Evolutionary conservation across 2,888 invertebrate genomes (phyloP), one percentile per base, ranked within the genome.

Genomic region (Pyrgus malvae): DNA sequence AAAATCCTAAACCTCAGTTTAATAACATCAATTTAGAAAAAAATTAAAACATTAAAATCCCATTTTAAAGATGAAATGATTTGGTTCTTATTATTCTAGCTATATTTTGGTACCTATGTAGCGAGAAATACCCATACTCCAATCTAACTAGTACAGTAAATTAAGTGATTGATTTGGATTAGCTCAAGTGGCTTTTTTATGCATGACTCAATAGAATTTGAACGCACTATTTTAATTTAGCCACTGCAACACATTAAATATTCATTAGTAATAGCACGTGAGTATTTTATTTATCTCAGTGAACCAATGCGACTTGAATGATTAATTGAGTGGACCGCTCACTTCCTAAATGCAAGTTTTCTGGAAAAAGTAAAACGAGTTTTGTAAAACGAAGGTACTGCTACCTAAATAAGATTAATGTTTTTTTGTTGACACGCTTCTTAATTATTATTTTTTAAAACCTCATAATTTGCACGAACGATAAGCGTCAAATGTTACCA

Each of bases 241-340:
- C 19, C 44, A 37, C 3, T 40, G 35, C 2, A 27, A 3, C 44
- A 19, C 37, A 35, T 51, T 51, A 44, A 51, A 51, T 51, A 51
- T 51, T 51, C 37, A 51, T 51, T 44, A 51, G 44, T 41, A 35
- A 42, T 19, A 37, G 55, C 25, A 46, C 46, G 46, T 46, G 55
- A 57, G 50, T 50, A 54, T 54, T 50, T 49, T 49, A 37, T 49
- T 42, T 42, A 50, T 50, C 50, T 50, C 35, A 50, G 16, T 23
- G 42, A 16, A 42, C 1, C 23, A 11, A 41, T 42, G 42, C 50
- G 16, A 14, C 31, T 41, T 41, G 49, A 49, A 49, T 49, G 41
- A 41, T 41, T 35, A 42, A 29, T 35, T 11, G 25, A 17, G 17
- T 9, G 23, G 16, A 33, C 11, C 23, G 29, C 21, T 14, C 33